A percentile compares a stretch with the other conserved stretches of the same genome.
phyloP scores from a whole-genome alignment of 2,797 vertebrate genomes.

The Lacerta bilineata region DNA sequence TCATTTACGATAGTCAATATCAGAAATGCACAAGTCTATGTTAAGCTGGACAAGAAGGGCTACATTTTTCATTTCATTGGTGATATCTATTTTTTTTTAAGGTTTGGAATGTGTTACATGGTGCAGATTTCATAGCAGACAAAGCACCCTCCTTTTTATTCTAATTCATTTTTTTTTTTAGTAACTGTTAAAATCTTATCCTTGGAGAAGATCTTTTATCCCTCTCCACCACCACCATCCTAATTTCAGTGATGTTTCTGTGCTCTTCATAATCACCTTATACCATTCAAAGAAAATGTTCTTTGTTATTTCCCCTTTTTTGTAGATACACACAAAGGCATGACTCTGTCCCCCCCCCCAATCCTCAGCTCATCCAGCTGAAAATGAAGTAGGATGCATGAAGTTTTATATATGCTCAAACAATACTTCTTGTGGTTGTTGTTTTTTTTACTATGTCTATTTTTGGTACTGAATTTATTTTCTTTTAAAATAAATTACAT shows the following conservation, averaged over 20 bases:
- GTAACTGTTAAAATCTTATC: background rate
- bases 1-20: slow-evolving; percentile 30
- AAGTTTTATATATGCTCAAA: background rate
- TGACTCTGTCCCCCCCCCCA: no score
- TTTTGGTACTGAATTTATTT: background rate
- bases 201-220: background rate
- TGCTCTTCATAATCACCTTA: background rate
- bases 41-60: background rate
- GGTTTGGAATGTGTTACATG: background rate
- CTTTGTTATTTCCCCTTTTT: background rate
- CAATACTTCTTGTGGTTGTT: background rate
- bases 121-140: background rate
- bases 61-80: slow-evolving; percentile 8
- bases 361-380: background rate
- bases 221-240: no score
- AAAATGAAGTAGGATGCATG: background rate
- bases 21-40: background rate
- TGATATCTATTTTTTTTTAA: background rate
- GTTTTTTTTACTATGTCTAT: background rate
- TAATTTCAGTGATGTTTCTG: background rate
- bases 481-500: background rate
- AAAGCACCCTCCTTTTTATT: background rate
- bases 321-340: background rate
- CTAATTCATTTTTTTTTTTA: background rate
- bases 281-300: background rate